Percentiles rank a stretch among this genome's conserved stretches.
phyloP scores from a whole-genome alignment of 2,888 invertebrate genomes.

The Theretra japonica region DNA sequence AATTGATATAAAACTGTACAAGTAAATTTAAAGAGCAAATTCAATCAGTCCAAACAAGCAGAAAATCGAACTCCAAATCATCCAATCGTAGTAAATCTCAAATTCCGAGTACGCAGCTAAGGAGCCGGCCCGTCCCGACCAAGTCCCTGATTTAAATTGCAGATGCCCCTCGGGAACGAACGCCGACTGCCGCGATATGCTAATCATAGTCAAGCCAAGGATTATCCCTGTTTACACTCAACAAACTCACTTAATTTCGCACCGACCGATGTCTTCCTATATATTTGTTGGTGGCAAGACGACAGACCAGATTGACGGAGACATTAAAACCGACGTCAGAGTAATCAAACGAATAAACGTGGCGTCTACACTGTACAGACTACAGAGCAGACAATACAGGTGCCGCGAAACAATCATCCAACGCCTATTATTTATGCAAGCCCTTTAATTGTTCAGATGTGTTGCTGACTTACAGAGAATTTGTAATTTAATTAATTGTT shows the following conservation, averaged over 20 bases:
- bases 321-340: slow-evolving; percentile 32
- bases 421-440: slow-evolving; percentile 11
- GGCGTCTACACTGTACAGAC: neutral
- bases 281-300: slow-evolving; percentile 58
- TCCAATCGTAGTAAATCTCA: slow-evolving; percentile 82
- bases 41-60: slow-evolving; percentile 81
- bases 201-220: slow-evolving; percentile 84
- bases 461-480: neutral
- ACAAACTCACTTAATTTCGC: slow-evolving; percentile 84
- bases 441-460: slow-evolving; percentile 7
- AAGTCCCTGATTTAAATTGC: slow-evolving; percentile 84
- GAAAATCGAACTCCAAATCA: slow-evolving; percentile 83
- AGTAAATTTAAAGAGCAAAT: slow-evolving; percentile 73
- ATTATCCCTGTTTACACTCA: slow-evolving; percentile 85
- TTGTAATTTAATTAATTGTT: neutral
- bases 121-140: slow-evolving; percentile 79
- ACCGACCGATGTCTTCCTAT: slow-evolving; percentile 76
- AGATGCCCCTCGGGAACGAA: slow-evolving; percentile 78
- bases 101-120: slow-evolving; percentile 80
- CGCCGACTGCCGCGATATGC: slow-evolving; percentile 84
- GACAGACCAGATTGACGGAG: slow-evolving; percentile 39
- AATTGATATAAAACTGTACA: slow-evolving; percentile 55
- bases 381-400: neutral
- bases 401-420: slow-evolving; percentile 2
- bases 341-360: slow-evolving; percentile 18